phyloP scores from a whole-genome alignment of 1,140 invertebrate genomes.

The Diorhabda elongata region DNA sequence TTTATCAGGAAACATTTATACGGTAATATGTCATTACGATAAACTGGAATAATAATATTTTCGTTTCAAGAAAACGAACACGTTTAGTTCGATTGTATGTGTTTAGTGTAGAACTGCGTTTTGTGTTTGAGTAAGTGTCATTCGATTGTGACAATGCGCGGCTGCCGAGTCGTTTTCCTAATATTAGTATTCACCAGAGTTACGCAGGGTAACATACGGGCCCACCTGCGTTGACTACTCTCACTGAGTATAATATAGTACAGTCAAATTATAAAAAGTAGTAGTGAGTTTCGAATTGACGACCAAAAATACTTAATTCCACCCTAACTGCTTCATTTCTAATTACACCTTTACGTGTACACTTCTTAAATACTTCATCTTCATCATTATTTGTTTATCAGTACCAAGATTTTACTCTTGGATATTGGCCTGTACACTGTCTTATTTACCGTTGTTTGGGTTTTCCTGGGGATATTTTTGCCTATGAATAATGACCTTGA shows the following conservation, averaged over 20 bases:
- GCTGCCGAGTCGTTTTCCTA: constrained; percentile 28
- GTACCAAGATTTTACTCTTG: too few species aligned
- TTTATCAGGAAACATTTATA: neutral
- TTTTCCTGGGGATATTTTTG: too few species aligned
- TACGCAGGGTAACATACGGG: constrained; percentile 33
- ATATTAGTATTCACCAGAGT: constrained; percentile 36
- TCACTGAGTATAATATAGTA: constrained; percentile 25
- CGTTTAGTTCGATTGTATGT: neutral
- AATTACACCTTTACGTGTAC: too few species aligned
- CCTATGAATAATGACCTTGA: too few species aligned
- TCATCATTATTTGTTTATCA: too few species aligned
- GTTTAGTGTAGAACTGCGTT: neutral
- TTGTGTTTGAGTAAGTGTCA: constrained; percentile 12
- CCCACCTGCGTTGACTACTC: constrained; percentile 40
- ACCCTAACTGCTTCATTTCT: too few species aligned
- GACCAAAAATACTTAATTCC: too few species aligned
- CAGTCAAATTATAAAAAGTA: neutral
- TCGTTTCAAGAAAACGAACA: constrained; percentile 10
- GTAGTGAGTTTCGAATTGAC: too few species aligned
- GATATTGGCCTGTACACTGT: too few species aligned
- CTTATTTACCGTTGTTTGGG: too few species aligned
- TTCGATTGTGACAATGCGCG: constrained; percentile 16
- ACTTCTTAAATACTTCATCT: too few species aligned
- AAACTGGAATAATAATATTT: constrained; percentile 10
- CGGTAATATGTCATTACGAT: constrained; percentile 5